Evolutionary conservation across 2,888 invertebrate species (phyloP), one percentile per base, ranked within the genome.

Genomic region (Agrotis clavis): DNA sequence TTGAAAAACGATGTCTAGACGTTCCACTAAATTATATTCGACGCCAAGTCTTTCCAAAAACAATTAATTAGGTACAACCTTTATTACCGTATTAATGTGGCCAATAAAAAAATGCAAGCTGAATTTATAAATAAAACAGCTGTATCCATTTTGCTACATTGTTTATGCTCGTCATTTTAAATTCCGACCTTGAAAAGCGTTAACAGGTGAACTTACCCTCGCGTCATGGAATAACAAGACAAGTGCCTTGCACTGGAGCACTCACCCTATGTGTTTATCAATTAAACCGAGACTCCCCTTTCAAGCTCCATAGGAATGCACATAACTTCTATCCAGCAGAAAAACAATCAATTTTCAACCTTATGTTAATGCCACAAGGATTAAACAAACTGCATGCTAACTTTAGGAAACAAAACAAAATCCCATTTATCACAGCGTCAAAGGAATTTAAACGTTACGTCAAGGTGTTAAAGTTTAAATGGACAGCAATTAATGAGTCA

Each of bases 211-310:
- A 64, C 62, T 61, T 81, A 50, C 86, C 84, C 86, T 64, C 66
- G 70, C 60, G 63, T 48, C 18, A 48, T 25, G 69, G 69, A 76
- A 78, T 77, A 83, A 83, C 77, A 77, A 69, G 73, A 76, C 83
- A 80, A 78, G 69, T 72, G 86, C 73, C 65, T 68, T 78, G 64
- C 83, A 79, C 74, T 73, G 83, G 62, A 53, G 65, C 86, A 85
- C 84, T 86, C 84, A 89, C 91, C 88, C 92, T 91, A 90, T 87
- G 85, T 92, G 90, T 88, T 92, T 91, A 92, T 92, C 92, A 94
- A 93, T 94, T 93, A 92, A 92, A 90, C 89, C 89, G 89, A 89
- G 83, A 90, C 89, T 82, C 88, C 89, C 90, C 84, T 86, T 79
- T 79, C 83, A 85, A 89, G 83, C 88, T 86, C 86, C 85, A 85